A percentile compares a stretch with the other conserved stretches of the same genome.
phyloP scores from a whole-genome alignment of 1,140 invertebrate genomes.

The Periplaneta americana region DNA sequence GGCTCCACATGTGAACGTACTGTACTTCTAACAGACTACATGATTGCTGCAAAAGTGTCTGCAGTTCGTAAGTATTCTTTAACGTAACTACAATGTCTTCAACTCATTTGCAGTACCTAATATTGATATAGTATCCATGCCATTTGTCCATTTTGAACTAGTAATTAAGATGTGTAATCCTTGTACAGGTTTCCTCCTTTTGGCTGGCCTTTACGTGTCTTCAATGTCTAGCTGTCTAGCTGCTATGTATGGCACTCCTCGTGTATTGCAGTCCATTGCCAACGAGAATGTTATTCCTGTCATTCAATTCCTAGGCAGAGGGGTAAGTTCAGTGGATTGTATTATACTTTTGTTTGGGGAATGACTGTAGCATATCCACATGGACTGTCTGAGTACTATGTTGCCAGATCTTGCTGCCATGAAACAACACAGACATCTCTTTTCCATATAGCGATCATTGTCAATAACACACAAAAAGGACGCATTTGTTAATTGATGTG shows the following conservation, averaged over 20 bases:
- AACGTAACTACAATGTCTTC: background rate
- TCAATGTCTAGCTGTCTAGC: slow-evolving; percentile 93
- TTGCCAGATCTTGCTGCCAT: too few species aligned
- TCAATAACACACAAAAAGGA: too few species aligned
- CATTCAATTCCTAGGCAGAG: slow-evolving; percentile 77
- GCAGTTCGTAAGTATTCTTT: slow-evolving; percentile 48
- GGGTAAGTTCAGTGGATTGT: too few species aligned
- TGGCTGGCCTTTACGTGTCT: slow-evolving; percentile 90
- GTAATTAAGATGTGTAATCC: background rate
- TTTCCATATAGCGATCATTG: too few species aligned
- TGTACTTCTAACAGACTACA: slow-evolving; percentile 73
- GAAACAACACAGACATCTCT: too few species aligned
- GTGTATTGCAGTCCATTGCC: slow-evolving; percentile 91
- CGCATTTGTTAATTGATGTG: too few species aligned
- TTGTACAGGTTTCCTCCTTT: slow-evolving; percentile 60
- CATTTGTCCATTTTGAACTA: background rate
- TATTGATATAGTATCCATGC: background rate
- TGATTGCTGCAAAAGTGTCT: slow-evolving; percentile 87
- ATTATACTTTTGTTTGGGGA: too few species aligned
- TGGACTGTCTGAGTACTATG: too few species aligned
- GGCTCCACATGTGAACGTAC: slow-evolving; percentile 77
- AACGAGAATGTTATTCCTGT: slow-evolving; percentile 93
- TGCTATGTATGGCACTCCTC: slow-evolving; percentile 90
- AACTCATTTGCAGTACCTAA: background rate
- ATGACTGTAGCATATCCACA: too few species aligned